Conservation (phyloP, 1,140 invertebrate species). For the Drosophila melanica region DNA sequence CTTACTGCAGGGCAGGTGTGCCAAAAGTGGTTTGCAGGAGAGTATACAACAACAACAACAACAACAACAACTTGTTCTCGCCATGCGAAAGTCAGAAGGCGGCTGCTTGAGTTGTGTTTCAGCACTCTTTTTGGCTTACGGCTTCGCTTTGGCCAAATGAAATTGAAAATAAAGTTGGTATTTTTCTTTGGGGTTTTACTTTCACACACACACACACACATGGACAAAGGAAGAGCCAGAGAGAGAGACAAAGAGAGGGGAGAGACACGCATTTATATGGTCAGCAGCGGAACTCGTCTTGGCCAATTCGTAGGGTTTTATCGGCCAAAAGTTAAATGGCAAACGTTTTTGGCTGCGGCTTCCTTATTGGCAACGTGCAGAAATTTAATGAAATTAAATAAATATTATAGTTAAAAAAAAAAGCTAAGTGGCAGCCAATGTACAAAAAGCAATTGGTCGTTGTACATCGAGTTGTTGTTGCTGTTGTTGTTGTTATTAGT, state of each 20-base stretch:
- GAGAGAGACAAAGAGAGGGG: neutral
- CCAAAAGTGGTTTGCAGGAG: constrained; percentile 57
- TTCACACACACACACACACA: constrained; percentile 46
- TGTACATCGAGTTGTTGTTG: constrained; percentile 21
- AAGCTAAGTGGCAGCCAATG: constrained; percentile 33
- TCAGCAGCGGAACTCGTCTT: constrained; percentile 39
- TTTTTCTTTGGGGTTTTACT: constrained; percentile 59
- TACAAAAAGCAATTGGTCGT: constrained; percentile 17
- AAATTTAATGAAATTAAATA: constrained; percentile 82
- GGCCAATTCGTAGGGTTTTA: constrained; percentile 45
- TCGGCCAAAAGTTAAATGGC: constrained; percentile 58
- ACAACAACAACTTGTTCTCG: constrained; percentile 46
- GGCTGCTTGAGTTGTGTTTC: constrained; percentile 20
- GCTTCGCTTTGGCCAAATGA: constrained; percentile 49
- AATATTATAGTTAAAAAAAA: constrained; percentile 64
- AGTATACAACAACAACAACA: constrained; percentile 35
- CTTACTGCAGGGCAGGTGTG: constrained; percentile 65
- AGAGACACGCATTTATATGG: neutral
- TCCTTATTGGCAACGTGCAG: constrained; percentile 74
- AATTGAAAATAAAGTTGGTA: constrained; percentile 65
- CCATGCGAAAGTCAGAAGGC: constrained; percentile 46
- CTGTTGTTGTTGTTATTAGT: constrained; percentile 1
- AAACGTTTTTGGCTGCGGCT: constrained; percentile 67
- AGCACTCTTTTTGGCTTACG: constrained; percentile 27
- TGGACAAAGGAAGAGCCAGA: neutral